These are phyloP conservation scores for Ormyrus nitidulus DNA, from an alignment of 2,888 invertebrate species.

Conservation along the genomic window DNA sequence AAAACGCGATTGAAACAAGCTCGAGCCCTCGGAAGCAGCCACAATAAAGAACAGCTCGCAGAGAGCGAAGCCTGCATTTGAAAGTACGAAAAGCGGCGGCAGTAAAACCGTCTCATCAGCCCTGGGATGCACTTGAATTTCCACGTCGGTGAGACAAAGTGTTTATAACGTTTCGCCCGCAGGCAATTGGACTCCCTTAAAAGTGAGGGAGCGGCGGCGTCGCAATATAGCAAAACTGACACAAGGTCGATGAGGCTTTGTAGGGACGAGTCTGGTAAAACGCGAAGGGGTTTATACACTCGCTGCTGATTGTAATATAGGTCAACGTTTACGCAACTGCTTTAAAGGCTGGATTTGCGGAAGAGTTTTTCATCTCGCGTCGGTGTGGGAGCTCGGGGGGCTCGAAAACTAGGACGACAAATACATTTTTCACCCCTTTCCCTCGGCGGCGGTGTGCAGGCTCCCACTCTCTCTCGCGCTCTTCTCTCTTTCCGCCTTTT, in stretches of 20 bases:
- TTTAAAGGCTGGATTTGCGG: constrained; percentile 73
- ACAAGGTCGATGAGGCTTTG: background rate
- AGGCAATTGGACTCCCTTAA: background rate
- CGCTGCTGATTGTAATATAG: constrained; percentile 71
- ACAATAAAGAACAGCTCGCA: no score
- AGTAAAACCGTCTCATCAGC: constrained; percentile 3
- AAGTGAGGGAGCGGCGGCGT: constrained; percentile 55
- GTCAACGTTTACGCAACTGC: constrained; percentile 74
- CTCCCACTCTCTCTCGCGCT: constrained; percentile 46
- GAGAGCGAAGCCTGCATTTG: background rate
- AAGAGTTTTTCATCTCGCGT: constrained; percentile 70
- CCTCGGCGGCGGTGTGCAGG: constrained; percentile 19
- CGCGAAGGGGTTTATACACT: background rate
- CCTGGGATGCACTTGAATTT: background rate
- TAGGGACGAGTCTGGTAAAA: background rate
- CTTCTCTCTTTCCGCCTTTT: constrained; percentile 15
- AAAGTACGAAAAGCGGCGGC: background rate
- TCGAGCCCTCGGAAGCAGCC: no score
- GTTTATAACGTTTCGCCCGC: constrained; percentile 36
- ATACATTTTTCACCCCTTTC: constrained; percentile 69
- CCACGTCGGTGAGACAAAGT: constrained; percentile 36
- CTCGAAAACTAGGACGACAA: constrained; percentile 72
- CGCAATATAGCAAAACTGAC: background rate
- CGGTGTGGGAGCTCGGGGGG: constrained; percentile 64
- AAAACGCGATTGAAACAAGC: no score